phyloP scores from a whole-genome alignment of 2,113 vertebrate species.

The Propithecus coquereli region DNA sequence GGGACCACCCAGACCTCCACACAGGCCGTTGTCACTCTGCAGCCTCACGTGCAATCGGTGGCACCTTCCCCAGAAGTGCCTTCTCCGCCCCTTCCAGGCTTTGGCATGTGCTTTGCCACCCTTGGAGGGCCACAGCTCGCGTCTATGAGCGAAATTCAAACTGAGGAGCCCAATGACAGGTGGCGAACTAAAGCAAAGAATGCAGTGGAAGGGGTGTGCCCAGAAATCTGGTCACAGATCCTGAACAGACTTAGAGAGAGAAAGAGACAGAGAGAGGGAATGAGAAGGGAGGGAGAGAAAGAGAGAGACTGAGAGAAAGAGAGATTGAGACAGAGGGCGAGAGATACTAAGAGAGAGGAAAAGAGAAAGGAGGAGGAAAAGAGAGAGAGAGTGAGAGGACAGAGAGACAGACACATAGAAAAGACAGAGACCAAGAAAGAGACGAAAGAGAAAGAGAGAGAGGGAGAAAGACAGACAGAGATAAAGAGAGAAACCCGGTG shows the following conservation, averaged over 20 bases:
- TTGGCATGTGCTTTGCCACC: rapidly evolving
- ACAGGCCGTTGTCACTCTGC: rapidly evolving
- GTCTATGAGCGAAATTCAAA: not conserved
- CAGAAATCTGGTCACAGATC: not conserved
- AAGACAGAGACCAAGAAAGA: not conserved
- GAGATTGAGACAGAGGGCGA: not conserved
- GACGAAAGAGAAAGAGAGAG: not conserved
- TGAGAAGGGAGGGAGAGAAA: rapidly evolving
- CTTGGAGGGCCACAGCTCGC: not conserved
- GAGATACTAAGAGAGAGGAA: not conserved
- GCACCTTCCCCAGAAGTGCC: rapidly evolving
- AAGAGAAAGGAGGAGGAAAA: not conserved
- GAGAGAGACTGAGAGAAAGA: not conserved
- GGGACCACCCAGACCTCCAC: not conserved
- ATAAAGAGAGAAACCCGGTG: no score
- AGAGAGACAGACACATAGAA: no score
- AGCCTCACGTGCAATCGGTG: rapidly evolving
- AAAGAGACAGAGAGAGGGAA: not conserved
- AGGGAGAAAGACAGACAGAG: not conserved
- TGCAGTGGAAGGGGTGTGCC: not conserved
- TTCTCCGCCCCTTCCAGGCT: not conserved
- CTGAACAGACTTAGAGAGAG: not conserved
- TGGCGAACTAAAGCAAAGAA: not conserved
- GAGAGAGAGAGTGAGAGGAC: not conserved
- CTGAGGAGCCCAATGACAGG: not conserved